Percentiles rank a stretch among this genome's conserved stretches.
Evolutionary conservation across 2,113 vertebrate genomes (phyloP).

Genomic region (Hypomesus transpacificus): DNA sequence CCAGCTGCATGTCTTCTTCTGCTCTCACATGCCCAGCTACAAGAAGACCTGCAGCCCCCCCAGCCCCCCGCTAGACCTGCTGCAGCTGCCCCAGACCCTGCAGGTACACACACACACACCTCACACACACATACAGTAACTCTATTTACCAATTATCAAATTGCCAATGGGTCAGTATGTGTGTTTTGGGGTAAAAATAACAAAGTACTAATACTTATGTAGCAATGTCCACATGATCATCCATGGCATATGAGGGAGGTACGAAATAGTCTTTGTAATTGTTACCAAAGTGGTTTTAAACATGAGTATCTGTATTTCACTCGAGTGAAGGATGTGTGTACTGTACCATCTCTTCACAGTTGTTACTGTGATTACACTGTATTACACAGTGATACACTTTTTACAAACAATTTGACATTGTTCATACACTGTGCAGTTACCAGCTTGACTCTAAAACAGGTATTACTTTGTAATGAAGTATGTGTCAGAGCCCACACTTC

Average conservation of each 20-base stretch:
- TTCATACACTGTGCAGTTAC: too few species aligned
- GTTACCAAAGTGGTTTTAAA: too few species aligned
- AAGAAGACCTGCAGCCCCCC: constrained; percentile 60
- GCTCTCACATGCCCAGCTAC: constrained; percentile 68
- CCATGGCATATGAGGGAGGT: too few species aligned
- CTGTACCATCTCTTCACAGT: neutral
- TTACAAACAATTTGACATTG: too few species aligned
- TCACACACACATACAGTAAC: constrained; percentile 5
- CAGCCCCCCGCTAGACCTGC: constrained; percentile 64
- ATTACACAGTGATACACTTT: too few species aligned
- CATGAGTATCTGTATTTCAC: neutral
- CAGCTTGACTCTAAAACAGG: too few species aligned
- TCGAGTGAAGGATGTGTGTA: neutral
- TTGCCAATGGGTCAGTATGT: neutral
- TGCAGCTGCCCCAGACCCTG: constrained; percentile 41
- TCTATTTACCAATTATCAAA: neutral
- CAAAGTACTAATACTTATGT: too few species aligned
- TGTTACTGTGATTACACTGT: too few species aligned
- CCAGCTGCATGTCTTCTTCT: constrained; percentile 78
- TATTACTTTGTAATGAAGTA: too few species aligned
- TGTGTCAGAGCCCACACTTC: too few species aligned
- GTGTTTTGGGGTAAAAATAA: neutral
- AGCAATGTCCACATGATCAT: too few species aligned
- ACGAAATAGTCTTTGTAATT: too few species aligned
- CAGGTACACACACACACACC: constrained; percentile 24